Conservation (phyloP, 2,113 vertebrate species). For the Nothoprocta pentlandii region DNA sequence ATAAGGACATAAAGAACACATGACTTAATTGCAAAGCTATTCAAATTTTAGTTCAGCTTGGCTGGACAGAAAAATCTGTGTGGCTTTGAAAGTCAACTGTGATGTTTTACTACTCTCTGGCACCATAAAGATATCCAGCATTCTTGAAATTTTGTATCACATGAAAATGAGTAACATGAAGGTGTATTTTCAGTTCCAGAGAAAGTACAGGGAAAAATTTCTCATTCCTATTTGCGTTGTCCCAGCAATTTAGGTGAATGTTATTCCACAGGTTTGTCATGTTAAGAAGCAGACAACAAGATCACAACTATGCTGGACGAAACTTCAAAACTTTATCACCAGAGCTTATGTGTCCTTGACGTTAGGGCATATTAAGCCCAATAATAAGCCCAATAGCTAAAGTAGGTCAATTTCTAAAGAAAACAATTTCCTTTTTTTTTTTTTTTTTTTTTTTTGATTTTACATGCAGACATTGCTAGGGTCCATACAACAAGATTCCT, state of each 20-base stretch:
- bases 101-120: not conserved
- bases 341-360: not conserved
- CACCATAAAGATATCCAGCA: not conserved
- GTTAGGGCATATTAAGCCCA: not conserved
- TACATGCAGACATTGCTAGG: not conserved
- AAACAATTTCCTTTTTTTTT: not conserved
- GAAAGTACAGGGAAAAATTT: not conserved
- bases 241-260: not conserved
- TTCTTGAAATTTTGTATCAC: not conserved
- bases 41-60: not conserved
- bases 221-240: not conserved
- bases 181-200: conserved; percentile 7
- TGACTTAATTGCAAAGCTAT: conserved; percentile 12
- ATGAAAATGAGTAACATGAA: not conserved
- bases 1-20: not conserved
- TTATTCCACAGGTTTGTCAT: not conserved
- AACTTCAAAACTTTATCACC: not conserved
- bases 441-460: not conserved
- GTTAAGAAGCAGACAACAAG: not conserved
- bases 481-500: fast-evolving
- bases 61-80: not conserved
- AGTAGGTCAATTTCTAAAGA: not conserved
- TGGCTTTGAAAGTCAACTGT: not conserved
- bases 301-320: not conserved
- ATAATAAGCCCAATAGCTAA: too few relatives aligned